Evolutionary conservation across 2,888 invertebrate genomes (phyloP), one percentile per base, ranked within the genome.

Genomic region (Nezara viridula): DNA sequence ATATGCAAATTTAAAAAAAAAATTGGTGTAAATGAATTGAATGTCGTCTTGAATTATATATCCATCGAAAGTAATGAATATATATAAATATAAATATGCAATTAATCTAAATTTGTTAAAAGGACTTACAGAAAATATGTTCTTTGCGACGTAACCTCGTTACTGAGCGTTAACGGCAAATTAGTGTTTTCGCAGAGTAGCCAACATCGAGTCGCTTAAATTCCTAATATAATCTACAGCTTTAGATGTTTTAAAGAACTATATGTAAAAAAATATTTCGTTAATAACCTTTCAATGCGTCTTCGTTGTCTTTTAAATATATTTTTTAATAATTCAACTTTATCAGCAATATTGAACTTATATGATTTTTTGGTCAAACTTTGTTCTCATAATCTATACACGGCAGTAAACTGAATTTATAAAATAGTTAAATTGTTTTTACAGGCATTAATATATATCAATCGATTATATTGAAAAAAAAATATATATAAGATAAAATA

Each of bases 151-250:
- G 66, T 73, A 73, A 32, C 66, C 66, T 73, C n/a, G 81, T 81
- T 81, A 81, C 81, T 81, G 81, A 47, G 44, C 81, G 81, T 40
- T 81, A 44, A 81, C 81, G 40, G 81, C 81, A 44, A 44, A 81
- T 47, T 81, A 44, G 44, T 81, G 81, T 40, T 47, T 73, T 73
- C n/a, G 44, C 81, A 81, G 81, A 81, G 44, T 81, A 81, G 81
- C 81, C 81, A 81, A 81, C 81, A 81, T 81, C 14, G 4, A 47
- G n/a, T 81, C 40, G 44, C 81, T 40, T 81, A 81, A 81, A 81
- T 81, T 44, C 81, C 81, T 81, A n/a, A 44, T 47, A 44, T 47
- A 47, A 81, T 81, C 81, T 47, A 73, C 10, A 44, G 81, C 40
- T 81, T 81, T 81, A 9, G 40, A 44, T 44, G 12, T 44, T 44